Evolutionary conservation across 2,797 vertebrate species (phyloP), one percentile per base, ranked within the genome.

Genomic region (Molossus molossus): DNA sequence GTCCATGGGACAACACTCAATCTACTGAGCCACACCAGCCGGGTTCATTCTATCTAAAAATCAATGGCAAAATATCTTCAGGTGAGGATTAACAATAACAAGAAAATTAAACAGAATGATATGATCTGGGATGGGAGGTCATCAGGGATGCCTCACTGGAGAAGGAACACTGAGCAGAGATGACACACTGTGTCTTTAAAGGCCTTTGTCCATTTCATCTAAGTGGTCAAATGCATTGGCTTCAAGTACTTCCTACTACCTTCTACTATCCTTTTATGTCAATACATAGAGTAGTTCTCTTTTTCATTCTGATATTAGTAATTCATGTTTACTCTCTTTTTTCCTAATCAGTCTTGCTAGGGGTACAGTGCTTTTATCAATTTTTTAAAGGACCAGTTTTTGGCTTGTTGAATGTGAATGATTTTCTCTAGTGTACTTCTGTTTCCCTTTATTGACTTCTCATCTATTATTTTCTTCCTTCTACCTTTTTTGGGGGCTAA

Each of bases 381-480:
- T 20, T 25, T 89, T 62, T 69, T 53, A 17, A 85, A 80, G 79
- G 72, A 53, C 50, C 12, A 10, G 40, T 5, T 27, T 69, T 33
- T 17, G 60, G 60, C 65, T 70, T 81, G 29, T 0, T 57, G 67
- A 9, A 18, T 67, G 40, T 57, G 67, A 9, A 18, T 67, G 40
- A 29, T 55, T 88, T 81, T 33, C 27, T 88, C 50, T 48, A 18
- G 5, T 5, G 1, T 29, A 33, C 40, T 3, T 40, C 29, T 58
- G 40, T 17, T 62, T n/a, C 50, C 64, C n/a, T 90, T 90, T 72
- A 62, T 53, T 45, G 40, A 62, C 57, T 55, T 83, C 45, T 48
- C 62, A 62, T 84, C 58, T 76, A 33, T 87, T 83, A 87, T 67
- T 69, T 87, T 29, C 73, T 81, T 62, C 18, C 50, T 72, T 72